Evolutionary conservation across 2,113 vertebrate species (phyloP).

Genomic region (Phyllostomus hastatus): DNA sequence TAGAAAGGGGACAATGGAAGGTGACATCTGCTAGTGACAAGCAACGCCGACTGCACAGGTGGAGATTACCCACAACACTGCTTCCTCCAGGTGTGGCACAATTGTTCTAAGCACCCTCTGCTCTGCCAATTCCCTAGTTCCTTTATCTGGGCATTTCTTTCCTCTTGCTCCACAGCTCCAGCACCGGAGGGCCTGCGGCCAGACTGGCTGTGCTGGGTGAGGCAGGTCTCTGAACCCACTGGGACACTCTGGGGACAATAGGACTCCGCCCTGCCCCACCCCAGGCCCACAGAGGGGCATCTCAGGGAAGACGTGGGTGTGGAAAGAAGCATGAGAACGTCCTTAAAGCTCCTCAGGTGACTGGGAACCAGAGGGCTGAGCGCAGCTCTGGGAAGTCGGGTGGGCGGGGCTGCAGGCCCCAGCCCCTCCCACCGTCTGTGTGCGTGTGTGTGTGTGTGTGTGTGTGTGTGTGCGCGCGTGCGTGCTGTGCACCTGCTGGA

Average conservation of each 20-base stretch:
- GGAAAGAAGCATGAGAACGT: background rate
- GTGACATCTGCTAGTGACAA: background rate
- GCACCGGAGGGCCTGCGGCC: background rate
- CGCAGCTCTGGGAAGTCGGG: background rate
- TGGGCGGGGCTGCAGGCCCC: background rate
- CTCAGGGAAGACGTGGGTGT: accelerated
- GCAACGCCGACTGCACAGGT: accelerated
- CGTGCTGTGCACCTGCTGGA: background rate
- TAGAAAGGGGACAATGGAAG: background rate
- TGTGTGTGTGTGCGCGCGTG: too few relatives aligned
- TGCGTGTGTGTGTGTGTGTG: too few relatives aligned
- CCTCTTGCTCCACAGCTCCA: background rate
- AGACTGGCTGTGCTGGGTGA: too few relatives aligned
- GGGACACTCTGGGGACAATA: background rate
- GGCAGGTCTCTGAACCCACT: background rate
- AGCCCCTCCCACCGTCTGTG: too few relatives aligned
- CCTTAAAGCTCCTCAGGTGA: background rate
- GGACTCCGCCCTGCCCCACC: background rate
- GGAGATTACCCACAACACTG: background rate
- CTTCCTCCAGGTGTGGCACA: background rate
- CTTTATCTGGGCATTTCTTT: background rate
- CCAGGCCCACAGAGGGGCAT: background rate
- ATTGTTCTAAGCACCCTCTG: background rate
- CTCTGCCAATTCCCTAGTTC: background rate
- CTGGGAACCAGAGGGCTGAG: background rate